A percentile compares a stretch with the other conserved stretches of the same genome.
Conservation (phyloP, 2,888 invertebrate genomes). For the Scrobipalpa atriplicella region DNA sequence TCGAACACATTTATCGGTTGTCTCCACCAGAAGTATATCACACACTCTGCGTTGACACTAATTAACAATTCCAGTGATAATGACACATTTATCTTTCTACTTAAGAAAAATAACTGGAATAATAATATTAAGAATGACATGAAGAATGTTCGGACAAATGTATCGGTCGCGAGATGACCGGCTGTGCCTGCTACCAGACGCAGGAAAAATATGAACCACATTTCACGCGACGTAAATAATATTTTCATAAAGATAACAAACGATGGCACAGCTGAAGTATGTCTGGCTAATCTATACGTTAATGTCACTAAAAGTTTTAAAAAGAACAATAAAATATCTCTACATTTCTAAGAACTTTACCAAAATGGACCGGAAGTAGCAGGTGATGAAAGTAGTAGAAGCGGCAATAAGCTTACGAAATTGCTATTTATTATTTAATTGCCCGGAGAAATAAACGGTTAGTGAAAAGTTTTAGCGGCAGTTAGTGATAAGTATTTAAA, state of each 20-base stretch:
- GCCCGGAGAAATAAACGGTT: not conserved
- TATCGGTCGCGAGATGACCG: conserved; percentile 40
- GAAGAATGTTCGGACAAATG: conserved; percentile 41
- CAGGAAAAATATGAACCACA: conserved; percentile 41
- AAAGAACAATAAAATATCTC: conserved; percentile 11
- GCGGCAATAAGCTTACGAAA: not conserved
- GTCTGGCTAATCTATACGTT: conserved; percentile 14
- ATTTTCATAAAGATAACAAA: conserved; percentile 38
- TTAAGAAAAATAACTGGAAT: conserved; percentile 21
- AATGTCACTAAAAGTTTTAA: conserved; percentile 12
- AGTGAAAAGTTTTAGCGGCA: conserved; percentile 4
- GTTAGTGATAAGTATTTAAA: conserved; percentile 19
- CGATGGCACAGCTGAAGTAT: conserved; percentile 32
- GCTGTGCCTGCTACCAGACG: conserved; percentile 28
- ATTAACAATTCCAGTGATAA: conserved; percentile 25
- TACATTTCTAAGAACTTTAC: conserved; percentile 3
- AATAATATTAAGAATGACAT: conserved; percentile 37
- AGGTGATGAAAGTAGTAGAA: conserved; percentile 14
- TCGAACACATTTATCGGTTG: conserved; percentile 11
- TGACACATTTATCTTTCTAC: conserved; percentile 26
- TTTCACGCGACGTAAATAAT: conserved; percentile 42
- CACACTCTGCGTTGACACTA: conserved; percentile 22
- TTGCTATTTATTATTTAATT: not conserved
- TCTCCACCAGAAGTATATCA: conserved; percentile 1
- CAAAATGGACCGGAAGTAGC: conserved; percentile 9